Percentiles rank a stretch among this genome's conserved stretches.
Conservation (phyloP, 1,140 invertebrate species). For the Lepidotrigona ventralis region DNA sequence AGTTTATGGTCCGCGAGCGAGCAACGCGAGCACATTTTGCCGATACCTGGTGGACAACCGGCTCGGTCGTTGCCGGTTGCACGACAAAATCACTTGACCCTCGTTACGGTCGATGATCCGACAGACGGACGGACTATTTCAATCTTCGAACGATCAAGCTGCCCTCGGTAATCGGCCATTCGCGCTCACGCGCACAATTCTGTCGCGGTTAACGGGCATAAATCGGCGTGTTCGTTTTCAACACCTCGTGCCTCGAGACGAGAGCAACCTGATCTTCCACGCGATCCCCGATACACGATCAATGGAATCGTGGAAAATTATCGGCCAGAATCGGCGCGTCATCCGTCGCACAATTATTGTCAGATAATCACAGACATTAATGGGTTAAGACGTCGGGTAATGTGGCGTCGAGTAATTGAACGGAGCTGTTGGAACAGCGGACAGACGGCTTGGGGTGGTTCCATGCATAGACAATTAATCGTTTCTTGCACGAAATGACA, state of each 20-base stretch:
- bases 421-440: neutral
- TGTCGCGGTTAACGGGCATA: too few species aligned
- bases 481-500: conserved; percentile 1
- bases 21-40: conserved; percentile 2
- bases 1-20: conserved; percentile 16
- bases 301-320: neutral
- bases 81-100: conserved; percentile 6
- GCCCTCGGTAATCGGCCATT: neutral
- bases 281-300: neutral
- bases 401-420: conserved; percentile 14
- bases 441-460: neutral
- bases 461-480: conserved; percentile 23
- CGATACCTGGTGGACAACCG: neutral
- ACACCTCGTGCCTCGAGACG: neutral
- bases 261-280: neutral
- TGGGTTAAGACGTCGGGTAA: neutral
- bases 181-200: neutral
- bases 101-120: conserved; percentile 31
- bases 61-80: neutral
- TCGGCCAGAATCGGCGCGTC: neutral
- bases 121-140: neutral
- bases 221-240: neutral
- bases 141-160: conserved; percentile 3
- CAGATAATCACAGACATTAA: neutral
- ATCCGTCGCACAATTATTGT: neutral